Conservation (phyloP, 2,888 invertebrate genomes). For the Camptogramma bilineatum region DNA sequence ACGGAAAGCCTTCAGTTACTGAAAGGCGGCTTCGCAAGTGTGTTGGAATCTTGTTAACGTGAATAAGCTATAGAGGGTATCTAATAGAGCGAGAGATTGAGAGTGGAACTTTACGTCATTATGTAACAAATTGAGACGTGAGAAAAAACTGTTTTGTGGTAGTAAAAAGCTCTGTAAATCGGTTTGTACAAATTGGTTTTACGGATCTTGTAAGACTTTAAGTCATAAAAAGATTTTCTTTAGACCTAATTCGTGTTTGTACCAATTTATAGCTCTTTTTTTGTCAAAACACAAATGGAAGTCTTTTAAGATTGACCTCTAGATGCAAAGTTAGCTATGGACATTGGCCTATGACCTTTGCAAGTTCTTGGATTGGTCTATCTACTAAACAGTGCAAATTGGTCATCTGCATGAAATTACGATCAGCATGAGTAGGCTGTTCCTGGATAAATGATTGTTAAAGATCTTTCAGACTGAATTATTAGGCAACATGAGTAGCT, state of each 20-base stretch:
- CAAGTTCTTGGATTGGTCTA: background rate
- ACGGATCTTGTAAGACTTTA: background rate
- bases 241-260: no score
- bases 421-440: background rate
- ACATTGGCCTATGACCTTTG: no score
- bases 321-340: no score
- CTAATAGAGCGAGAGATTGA: conserved; percentile 31
- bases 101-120: conserved; percentile 9
- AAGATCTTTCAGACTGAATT: background rate
- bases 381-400: background rate
- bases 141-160: background rate
- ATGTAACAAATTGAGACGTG: background rate
- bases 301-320: no score
- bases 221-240: background rate
- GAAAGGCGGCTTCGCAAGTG: conserved; percentile 54
- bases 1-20: conserved; percentile 41
- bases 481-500: background rate
- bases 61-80: conserved; percentile 37
- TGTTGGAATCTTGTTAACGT: conserved; percentile 49
- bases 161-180: background rate
- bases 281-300: no score
- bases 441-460: background rate
- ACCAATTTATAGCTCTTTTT: no score
- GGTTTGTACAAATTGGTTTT: background rate
- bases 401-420: background rate